Evolutionary conservation across 2,888 invertebrate species (phyloP), one percentile per base, ranked within the genome.

Genomic region (Drosophila gaucha): DNA sequence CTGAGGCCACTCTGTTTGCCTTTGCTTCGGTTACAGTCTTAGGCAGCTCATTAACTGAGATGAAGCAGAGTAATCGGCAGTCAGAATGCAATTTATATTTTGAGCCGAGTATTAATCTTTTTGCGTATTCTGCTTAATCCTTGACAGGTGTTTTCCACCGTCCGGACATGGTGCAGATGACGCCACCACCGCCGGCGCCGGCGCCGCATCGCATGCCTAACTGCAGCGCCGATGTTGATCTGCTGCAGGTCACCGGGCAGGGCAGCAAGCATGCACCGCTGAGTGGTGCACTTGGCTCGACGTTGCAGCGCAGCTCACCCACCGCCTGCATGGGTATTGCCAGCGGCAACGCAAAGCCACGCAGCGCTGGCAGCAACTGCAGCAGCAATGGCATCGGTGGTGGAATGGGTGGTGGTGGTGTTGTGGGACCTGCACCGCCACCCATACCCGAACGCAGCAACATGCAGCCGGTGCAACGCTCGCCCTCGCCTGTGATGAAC

Each of bases 111-210:
- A 28, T 43, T 28, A 16, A 33, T 26, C 16, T 26, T 2, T 18
- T 20, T 6, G 12, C 38, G 5, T 26, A 12, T 8, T 6, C 16
- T 38, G 3, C 6, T 14, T 10, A 14, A 20, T n/a, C 18, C 46
- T 57, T 60, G 39, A 0, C 41, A 91, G 91, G 90, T 70, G 89
- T 91, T 70, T 91, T 91, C 78, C 91, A 90, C 71, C 90, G 91
- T 12, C 85, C 90, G 64, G 92, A 92, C 59, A 90, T 91, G 88
- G 89, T 90, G 54, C 92, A 92, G 72, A 93, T 94, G 78, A 95
- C 95, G 26, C 95, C 96, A 20, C 95, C 95, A 30, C 95, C 95
- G 39, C 96, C 95, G 3, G 95, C 96, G 67, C 95, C 96, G 22
- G 95, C 95, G 67, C 95, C 95, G 51, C 95, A 95, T 91, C 94